Conservation (phyloP, 2,888 invertebrate genomes). For the Megamerina dolium region DNA sequence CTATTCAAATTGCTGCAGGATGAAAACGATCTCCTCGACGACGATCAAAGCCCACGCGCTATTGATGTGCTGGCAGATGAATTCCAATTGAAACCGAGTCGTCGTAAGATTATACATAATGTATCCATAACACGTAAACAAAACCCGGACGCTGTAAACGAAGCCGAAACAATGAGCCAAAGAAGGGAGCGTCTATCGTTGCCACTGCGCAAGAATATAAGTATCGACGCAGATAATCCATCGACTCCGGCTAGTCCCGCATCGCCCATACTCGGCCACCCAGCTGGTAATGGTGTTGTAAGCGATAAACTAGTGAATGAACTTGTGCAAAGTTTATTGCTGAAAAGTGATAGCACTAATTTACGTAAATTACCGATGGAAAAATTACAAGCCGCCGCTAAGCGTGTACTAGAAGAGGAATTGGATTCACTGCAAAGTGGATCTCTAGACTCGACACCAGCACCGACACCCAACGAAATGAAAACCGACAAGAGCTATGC, state of each 20-base stretch:
- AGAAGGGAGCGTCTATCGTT: slow-evolving; percentile 53
- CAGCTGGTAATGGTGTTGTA: slow-evolving; percentile 49
- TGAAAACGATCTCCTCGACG: slow-evolving; percentile 48
- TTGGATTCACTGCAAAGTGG: slow-evolving; percentile 50
- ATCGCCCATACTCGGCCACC: slow-evolving; percentile 46
- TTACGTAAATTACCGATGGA: slow-evolving; percentile 55
- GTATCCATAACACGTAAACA: slow-evolving; percentile 48
- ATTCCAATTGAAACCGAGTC: slow-evolving; percentile 37
- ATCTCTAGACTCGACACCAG: slow-evolving; percentile 51
- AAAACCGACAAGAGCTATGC: slow-evolving; percentile 48
- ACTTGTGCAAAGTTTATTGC: slow-evolving; percentile 55
- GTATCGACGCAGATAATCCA: slow-evolving; percentile 52
- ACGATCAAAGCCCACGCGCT: slow-evolving; percentile 5
- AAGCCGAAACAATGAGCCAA: slow-evolving; percentile 47
- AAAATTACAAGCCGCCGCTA: slow-evolving; percentile 55
- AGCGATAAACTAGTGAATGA: slow-evolving; percentile 57
- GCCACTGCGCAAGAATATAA: slow-evolving; percentile 49
- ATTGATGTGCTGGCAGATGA: slow-evolving; percentile 37
- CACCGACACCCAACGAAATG: slow-evolving; percentile 47
- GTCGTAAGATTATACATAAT: slow-evolving; percentile 47
- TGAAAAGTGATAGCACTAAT: slow-evolving; percentile 53
- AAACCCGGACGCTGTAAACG: slow-evolving; percentile 38
- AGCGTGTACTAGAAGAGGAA: slow-evolving; percentile 55
- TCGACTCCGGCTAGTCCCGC: slow-evolving; percentile 53
- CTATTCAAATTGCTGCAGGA: slow-evolving; percentile 62